A percentile compares a stretch with the other conserved stretches of the same genome.
Conservation (phyloP, 2,888 invertebrate species). For the Plagodis pulveraria region DNA sequence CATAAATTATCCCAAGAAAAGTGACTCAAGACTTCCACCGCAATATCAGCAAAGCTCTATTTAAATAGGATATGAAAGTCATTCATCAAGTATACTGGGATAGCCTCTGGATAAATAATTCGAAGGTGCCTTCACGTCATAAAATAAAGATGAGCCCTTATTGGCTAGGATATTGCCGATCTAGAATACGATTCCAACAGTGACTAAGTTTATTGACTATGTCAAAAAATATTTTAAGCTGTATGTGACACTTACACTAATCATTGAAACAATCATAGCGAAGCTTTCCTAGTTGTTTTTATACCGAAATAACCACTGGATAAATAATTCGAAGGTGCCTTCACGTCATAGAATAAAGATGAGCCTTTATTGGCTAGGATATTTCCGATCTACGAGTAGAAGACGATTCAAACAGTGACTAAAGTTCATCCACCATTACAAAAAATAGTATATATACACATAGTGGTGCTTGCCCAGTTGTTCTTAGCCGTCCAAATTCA, state of each 20-base stretch:
- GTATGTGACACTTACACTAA: too few species aligned
- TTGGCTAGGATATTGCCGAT: constrained; percentile 51
- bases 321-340: constrained; percentile 69
- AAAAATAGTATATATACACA: too few species aligned
- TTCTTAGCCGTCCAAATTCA: too few species aligned
- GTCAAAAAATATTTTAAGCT: too few species aligned
- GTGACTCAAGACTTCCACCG: constrained; percentile 24
- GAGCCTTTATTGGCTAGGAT: constrained; percentile 61
- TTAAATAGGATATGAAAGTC: constrained; percentile 50
- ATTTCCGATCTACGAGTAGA: constrained; percentile 41
- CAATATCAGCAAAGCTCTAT: constrained; percentile 33
- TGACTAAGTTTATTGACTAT: constrained; percentile 3
- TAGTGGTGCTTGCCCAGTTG: too few species aligned
- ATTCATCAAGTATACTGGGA: constrained; percentile 59
- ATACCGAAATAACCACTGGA: constrained; percentile 56
- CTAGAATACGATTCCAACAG: constrained; percentile 7
- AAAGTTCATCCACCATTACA: not conserved
- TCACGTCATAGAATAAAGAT: constrained; percentile 73
- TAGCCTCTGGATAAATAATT: constrained; percentile 67
- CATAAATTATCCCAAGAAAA: constrained; percentile 17
- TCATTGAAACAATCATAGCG: too few species aligned
- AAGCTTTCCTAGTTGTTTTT: not conserved
- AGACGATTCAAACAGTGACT: constrained; percentile 6
- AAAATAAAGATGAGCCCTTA: constrained; percentile 77
- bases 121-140: constrained; percentile 62